Evolutionary conservation across 1,140 invertebrate genomes (phyloP), one percentile per base, ranked within the genome.

Genomic region (Bombus haemorrhoidalis): DNA sequence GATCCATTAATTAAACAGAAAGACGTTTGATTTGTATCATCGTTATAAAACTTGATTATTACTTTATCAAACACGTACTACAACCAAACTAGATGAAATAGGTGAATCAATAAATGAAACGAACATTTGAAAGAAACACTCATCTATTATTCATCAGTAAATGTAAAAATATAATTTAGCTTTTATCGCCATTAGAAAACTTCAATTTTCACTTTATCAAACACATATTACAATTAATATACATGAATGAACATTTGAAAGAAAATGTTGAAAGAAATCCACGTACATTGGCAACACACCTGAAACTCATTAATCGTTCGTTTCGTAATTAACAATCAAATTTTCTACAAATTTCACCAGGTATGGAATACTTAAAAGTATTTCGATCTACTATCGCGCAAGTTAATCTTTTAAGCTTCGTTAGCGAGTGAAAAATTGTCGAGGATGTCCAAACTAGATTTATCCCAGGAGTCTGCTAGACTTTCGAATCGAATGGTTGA

Each of bases 401-500:
- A 6, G 15, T 32, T 74, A 25, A 74, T 74, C 41, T 74, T 47
- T 74, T 32, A 34, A 74, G 72, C 72, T 74, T 74, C 72, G 72
- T 74, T 74, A 47, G 6, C 72, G 18, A 62, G n/a, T 22, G 5
- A 12, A 74, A 66, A 8, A 43, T 74, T 74, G 32, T 25, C n/a
- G 9, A 47, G 5, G 72, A 47, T 22, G 41, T 74, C n/a, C 72
- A 32, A 74, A 12, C n/a, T 74, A 32, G 15, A 25, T 25, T 74
- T 12, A 47, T 47, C n/a, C 28, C 1, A 1, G 28, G 12, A 28
- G 5, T 59, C 37, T 41, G n/a, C 32, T n/a, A 28, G 57, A 62
- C 25, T 25, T 34, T 37, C 32, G 47, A 57, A 41, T 62, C 28
- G 57, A 77, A 77, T 37, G 34, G 15, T 28, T 62, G 75, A 77